These are phyloP conservation scores for Limanda limanda DNA, from an alignment of 2,113 vertebrate genomes.

Conservation along the genomic window DNA sequence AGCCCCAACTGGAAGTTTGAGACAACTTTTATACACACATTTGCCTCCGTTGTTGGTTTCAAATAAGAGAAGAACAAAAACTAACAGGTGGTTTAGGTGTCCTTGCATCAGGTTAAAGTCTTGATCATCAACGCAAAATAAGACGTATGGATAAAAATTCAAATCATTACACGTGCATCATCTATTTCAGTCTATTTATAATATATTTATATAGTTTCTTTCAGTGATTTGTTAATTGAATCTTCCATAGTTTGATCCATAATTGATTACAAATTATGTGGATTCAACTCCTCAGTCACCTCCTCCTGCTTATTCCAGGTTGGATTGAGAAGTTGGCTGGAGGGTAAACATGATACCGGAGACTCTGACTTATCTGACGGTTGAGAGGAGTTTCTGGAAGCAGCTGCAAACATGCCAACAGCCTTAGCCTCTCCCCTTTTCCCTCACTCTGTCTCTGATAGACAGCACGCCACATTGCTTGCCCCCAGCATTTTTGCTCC, in stretches of 20 bases:
- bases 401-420: constrained; percentile 45
- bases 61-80: background rate
- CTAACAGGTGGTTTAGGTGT: background rate
- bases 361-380: constrained; percentile 43
- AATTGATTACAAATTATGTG: background rate
- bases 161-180: background rate
- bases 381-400: constrained; percentile 41
- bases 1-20: constrained; percentile 36
- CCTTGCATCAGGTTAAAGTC: too few species aligned
- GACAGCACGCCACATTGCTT: constrained; percentile 23
- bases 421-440: constrained; percentile 5
- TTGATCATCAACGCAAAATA: background rate
- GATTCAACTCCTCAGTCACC: background rate
- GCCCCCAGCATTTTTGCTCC: constrained; percentile 10
- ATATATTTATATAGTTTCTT: background rate
- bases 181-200: background rate
- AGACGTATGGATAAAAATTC: background rate
- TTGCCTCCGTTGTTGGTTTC: constrained; percentile 7
- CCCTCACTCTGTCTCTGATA: background rate
- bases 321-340: constrained; percentile 25
- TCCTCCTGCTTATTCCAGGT: constrained; percentile 12
- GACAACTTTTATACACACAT: constrained; percentile 1
- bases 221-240: background rate
- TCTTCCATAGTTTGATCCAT: background rate
- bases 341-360: constrained; percentile 20